Conservation (phyloP, 2,888 invertebrate species). For the Hirtodrosophila histrioides region DNA sequence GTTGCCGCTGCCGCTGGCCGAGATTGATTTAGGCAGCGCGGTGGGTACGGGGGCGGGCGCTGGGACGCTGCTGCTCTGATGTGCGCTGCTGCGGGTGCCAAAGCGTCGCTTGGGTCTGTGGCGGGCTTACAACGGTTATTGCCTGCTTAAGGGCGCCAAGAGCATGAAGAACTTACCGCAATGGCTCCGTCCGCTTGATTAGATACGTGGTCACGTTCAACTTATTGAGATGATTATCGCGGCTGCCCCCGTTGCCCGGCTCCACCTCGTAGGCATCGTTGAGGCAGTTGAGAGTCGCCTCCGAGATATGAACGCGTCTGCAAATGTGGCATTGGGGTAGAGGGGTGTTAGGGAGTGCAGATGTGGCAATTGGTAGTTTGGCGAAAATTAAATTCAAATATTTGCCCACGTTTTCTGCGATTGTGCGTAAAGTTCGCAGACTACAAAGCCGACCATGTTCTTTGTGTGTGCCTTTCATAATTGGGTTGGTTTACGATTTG, state of each 20-base stretch:
- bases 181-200: constrained; percentile 92
- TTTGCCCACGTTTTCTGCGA: constrained; percentile 65
- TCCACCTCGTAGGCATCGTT: constrained; percentile 97
- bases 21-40: constrained; percentile 73
- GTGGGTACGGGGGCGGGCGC: constrained; percentile 26
- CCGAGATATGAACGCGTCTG: constrained; percentile 98
- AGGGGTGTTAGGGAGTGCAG: not conserved
- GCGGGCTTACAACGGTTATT: constrained; percentile 9
- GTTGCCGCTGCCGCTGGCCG: constrained; percentile 69
- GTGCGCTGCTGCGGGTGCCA: constrained; percentile 80
- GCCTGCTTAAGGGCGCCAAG: constrained; percentile 1
- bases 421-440: constrained; percentile 55
- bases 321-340: not conserved
- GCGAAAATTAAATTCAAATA: constrained; percentile 77
- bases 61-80: constrained; percentile 52
- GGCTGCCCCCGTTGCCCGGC: constrained; percentile 93
- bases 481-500: constrained; percentile 55
- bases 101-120: constrained; percentile 82
- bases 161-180: constrained; percentile 84
- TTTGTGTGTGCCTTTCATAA: constrained; percentile 56
- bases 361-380: constrained; percentile 55
- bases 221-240: constrained; percentile 93
- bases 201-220: constrained; percentile 95
- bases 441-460: constrained; percentile 14
- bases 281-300: constrained; percentile 93